These are phyloP conservation scores for Nicator chloris DNA, from an alignment of 2,113 vertebrate genomes.

Conservation along the genomic window DNA sequence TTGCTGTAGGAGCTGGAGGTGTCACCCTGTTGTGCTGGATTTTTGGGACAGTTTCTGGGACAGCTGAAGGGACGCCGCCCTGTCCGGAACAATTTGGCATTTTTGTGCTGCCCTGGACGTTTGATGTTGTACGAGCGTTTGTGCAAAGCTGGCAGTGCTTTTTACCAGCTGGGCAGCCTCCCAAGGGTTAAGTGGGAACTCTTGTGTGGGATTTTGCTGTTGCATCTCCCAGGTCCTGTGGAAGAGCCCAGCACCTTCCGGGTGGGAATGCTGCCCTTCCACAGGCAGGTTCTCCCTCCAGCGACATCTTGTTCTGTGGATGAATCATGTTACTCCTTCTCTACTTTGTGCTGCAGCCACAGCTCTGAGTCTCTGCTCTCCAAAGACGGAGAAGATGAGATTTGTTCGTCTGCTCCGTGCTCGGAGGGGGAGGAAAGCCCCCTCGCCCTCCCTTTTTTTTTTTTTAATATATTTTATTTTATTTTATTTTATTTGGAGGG, in stretches of 20 bases:
- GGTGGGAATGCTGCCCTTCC: neutral
- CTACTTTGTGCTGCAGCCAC: neutral
- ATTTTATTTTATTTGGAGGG: slow-evolving; percentile 52
- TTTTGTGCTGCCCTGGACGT: neutral
- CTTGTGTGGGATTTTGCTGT: neutral
- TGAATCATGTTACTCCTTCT: slow-evolving; percentile 7
- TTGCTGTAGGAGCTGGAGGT: neutral
- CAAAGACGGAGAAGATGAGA: neutral
- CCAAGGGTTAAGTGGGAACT: neutral
- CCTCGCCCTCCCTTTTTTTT: neutral
- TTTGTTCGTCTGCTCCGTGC: neutral
- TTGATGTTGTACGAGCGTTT: accelerated
- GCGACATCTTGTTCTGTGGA: slow-evolving; percentile 19
- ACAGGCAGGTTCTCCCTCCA: neutral
- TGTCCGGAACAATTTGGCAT: accelerated
- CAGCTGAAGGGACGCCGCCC: accelerated
- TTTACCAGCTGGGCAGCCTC: neutral
- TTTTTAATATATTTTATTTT: neutral
- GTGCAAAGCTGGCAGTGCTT: neutral
- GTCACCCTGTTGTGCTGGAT: neutral
- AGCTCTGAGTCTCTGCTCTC: slow-evolving; percentile 4
- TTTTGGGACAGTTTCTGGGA: neutral
- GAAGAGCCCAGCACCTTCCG: neutral
- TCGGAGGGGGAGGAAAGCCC: neutral
- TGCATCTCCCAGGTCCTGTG: neutral